phyloP scores from a whole-genome alignment of 2,797 vertebrate genomes.

The Sebastes goodei region DNA sequence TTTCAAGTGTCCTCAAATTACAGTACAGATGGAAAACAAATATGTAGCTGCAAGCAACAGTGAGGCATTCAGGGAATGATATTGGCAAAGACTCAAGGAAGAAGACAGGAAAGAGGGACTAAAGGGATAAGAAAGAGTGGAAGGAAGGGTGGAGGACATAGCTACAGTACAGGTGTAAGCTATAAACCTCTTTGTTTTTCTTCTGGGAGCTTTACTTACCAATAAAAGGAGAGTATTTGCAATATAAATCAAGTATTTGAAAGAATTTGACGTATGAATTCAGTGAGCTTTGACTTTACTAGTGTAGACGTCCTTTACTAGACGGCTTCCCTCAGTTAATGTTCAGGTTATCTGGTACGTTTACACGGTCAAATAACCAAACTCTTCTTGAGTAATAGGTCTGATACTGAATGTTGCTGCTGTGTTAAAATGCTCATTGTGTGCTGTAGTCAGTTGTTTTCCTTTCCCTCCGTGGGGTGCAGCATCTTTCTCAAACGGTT shows the following conservation, averaged over 20 bases:
- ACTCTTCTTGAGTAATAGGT: neutral
- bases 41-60: slow-evolving; percentile 4
- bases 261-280: neutral
- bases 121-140: neutral
- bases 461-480: neutral
- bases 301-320: neutral
- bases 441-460: neutral
- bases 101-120: slow-evolving; percentile 11
- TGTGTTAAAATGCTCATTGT: neutral
- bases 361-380: neutral
- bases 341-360: neutral
- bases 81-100: slow-evolving; percentile 12
- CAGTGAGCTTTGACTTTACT: neutral
- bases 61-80: neutral
- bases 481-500: neutral
- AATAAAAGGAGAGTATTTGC: neutral
- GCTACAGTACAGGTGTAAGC: neutral
- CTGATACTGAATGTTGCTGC: neutral
- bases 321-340: neutral
- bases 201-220: neutral
- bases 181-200: neutral
- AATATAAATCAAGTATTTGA: neutral
- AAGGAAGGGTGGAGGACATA: neutral
- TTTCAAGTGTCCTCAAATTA: slow-evolving; percentile 1
- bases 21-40: slow-evolving; percentile 4